Evolutionary conservation across 2,888 invertebrate species (phyloP), one percentile per base, ranked within the genome.

Genomic region (Scaptomyza flava): DNA sequence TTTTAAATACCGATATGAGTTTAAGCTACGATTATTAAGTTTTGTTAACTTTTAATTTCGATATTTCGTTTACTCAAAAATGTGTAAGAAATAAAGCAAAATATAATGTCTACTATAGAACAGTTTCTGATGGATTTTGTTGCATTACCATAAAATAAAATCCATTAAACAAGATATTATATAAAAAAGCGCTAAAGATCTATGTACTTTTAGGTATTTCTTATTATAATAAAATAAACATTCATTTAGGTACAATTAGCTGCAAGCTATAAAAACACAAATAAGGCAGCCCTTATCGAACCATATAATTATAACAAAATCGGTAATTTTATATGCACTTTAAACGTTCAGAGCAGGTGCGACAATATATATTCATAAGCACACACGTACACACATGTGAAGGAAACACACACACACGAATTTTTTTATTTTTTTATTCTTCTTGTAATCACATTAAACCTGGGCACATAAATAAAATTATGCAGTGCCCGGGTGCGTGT

Each of bases 371-470:
- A 42, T 27, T 20, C 3, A 48, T n/a, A 36, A 20, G 12, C 20
- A 20, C 11, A n/a, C 3, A n/a, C 4, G 43, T 11, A 53, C 3
- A 59, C 20, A 54, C 34, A 20, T n/a, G n/a, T n/a, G n/a, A n/a
- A n/a, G n/a, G 45, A 42, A 46, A 38, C n/a, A 42, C 31, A 38
- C 11, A 43, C 33, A 14, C 8, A 23, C 42, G 23, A 12, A 51
- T 9, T 0, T 7, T 4, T 17, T 9, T 0, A 4, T 4, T 17
- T 2, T 14, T 6, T 27, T 17, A 17, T 27, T 17, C 17, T 33
- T 12, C 72, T 72, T 42, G 64, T 82, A 81, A 81, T 80, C 74
- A 71, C 70, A 86, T 86, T 83, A 77, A 83, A 60, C 81, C 68
- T 63, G 73, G 51, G 45, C 60, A 53, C 69, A 79, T 79, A 77